Conservation (phyloP, 2,113 vertebrate genomes). For the Paramormyrops kingsleyae region DNA sequence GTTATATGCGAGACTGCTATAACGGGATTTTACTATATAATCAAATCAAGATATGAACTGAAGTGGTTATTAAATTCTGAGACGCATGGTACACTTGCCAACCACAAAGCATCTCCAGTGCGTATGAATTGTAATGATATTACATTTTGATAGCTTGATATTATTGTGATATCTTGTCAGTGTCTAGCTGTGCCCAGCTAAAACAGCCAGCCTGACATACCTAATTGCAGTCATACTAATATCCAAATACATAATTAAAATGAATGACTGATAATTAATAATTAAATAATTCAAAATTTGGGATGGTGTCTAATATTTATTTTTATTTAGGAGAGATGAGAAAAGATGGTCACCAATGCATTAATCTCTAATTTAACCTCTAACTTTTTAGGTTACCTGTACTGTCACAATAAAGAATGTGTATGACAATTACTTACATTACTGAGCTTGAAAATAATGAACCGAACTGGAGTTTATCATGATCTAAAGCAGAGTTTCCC, state of each 20-base stretch:
- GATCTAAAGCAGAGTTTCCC: not conserved
- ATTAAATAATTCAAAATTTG: not conserved
- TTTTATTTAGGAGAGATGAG: not conserved
- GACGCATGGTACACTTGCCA: not conserved
- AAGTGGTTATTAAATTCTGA: not conserved
- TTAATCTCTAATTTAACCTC: not conserved
- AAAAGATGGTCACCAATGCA: not conserved
- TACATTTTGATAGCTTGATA: not conserved
- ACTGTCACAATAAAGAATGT: not conserved
- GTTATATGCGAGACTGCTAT: no score
- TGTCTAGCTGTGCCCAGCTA: not conserved
- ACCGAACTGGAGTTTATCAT: not conserved
- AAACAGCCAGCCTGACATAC: not conserved
- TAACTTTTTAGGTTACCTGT: not conserved
- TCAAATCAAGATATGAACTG: not conserved
- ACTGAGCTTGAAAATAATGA: not conserved
- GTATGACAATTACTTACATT: not conserved
- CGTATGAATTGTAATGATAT: not conserved
- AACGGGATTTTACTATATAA: not conserved
- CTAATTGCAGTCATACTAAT: not conserved
- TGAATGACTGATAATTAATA: not conserved
- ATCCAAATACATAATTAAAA: not conserved
- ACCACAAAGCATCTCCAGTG: not conserved
- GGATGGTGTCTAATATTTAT: not conserved
- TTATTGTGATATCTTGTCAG: not conserved